phyloP scores from a whole-genome alignment of 23 tunicate species.

The Oikopleura dioica region DNA sequence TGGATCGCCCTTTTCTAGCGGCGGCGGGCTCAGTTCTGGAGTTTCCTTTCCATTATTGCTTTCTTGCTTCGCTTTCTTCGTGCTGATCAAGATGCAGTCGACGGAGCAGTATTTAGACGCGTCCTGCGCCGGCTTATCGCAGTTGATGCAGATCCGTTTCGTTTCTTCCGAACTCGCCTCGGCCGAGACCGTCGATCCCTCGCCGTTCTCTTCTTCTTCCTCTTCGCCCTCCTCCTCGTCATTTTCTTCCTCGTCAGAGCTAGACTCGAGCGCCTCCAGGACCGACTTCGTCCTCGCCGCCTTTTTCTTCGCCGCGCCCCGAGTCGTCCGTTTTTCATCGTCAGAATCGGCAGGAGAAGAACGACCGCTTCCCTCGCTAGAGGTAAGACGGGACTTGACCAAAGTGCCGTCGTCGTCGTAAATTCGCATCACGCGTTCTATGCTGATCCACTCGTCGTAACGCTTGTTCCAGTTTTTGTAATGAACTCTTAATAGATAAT shows the following conservation, averaged over 20 bases:
- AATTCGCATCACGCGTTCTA: neutral
- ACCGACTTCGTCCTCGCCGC: too few species aligned
- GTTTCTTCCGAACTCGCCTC: too few species aligned
- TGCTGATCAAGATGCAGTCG: neutral
- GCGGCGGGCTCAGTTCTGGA: neutral
- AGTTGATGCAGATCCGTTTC: too few species aligned
- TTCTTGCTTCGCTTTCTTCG: neutral
- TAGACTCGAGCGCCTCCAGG: too few species aligned
- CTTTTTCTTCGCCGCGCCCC: too few species aligned
- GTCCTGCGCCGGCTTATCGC: neutral
- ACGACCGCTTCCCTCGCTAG: too few species aligned
- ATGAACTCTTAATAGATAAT: neutral
- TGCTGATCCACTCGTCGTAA: neutral
- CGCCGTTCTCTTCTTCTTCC: too few species aligned
- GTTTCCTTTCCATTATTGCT: neutral
- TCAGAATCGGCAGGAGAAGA: too few species aligned
- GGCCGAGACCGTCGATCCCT: too few species aligned
- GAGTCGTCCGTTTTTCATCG: too few species aligned
- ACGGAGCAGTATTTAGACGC: conserved; percentile 3
- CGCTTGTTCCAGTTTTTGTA: conserved; percentile 10
- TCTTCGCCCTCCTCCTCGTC: too few species aligned
- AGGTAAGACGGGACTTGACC: neutral
- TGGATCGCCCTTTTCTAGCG: neutral
- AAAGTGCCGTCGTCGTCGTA: neutral
- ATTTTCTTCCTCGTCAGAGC: too few species aligned